A percentile compares a stretch with the other conserved stretches of the same genome.
Conservation (phyloP, 1,140 invertebrate species). For the Phortica variegata region DNA sequence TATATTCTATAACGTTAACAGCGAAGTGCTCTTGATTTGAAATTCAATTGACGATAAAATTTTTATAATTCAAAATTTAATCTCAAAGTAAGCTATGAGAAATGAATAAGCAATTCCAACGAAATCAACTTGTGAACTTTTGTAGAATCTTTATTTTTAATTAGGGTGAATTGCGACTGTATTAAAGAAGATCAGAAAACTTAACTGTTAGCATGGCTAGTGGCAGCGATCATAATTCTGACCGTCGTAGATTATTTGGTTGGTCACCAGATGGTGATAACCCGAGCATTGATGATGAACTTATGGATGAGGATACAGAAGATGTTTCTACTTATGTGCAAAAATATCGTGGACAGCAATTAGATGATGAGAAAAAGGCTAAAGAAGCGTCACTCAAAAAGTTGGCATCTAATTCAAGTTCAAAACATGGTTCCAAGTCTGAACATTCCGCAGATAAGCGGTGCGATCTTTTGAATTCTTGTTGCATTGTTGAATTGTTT, state of each 20-base stretch:
- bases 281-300: neutral
- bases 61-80: too few relatives aligned
- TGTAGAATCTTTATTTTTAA: too few relatives aligned
- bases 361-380: conserved; percentile 21
- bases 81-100: too few relatives aligned
- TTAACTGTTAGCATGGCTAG: conserved; percentile 22
- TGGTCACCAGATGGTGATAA: neutral
- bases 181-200: conserved; percentile 1
- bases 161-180: too few relatives aligned
- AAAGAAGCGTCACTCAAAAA: neutral
- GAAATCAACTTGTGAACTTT: too few relatives aligned
- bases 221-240: conserved; percentile 8
- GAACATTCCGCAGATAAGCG: conserved; percentile 26
- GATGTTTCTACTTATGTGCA: conserved; percentile 24
- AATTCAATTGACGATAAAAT: too few relatives aligned
- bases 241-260: neutral
- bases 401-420: neutral
- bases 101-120: too few relatives aligned
- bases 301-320: conserved; percentile 8
- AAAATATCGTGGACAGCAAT: conserved; percentile 27
- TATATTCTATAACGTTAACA: too few relatives aligned
- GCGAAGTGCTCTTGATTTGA: too few relatives aligned
- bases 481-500: neutral
- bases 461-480: conserved; percentile 4
- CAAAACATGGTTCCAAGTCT: conserved; percentile 1